phyloP scores from a whole-genome alignment of 2,113 vertebrate genomes.

The Agapornis roseicollis region DNA sequence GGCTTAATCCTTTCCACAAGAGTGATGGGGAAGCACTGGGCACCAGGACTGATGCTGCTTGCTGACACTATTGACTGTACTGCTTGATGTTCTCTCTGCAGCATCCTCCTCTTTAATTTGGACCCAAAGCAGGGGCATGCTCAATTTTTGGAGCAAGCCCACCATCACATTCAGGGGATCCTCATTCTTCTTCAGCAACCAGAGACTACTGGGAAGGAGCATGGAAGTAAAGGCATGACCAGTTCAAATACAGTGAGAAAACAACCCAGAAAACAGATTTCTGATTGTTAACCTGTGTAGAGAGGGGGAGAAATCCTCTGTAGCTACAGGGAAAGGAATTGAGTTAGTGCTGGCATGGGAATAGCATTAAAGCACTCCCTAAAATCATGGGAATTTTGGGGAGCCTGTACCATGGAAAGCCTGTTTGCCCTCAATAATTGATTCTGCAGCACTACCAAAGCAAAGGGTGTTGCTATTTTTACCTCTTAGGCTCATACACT shows the following conservation, averaged over 20 bases:
- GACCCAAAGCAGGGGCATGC: background rate
- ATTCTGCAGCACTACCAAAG: background rate
- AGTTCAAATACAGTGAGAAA: background rate
- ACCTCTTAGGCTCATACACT: background rate
- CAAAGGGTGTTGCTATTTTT: background rate
- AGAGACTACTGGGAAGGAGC: background rate
- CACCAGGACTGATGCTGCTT: background rate
- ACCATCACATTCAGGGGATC: slow-evolving; percentile 42
- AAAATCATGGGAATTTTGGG: background rate
- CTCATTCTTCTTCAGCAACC: slow-evolving; percentile 59
- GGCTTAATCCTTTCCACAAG: background rate
- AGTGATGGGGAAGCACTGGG: background rate
- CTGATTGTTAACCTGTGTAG: background rate
- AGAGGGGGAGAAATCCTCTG: background rate
- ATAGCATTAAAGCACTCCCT: background rate
- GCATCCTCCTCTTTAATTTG: slow-evolving; percentile 58
- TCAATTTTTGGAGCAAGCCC: slow-evolving; percentile 53
- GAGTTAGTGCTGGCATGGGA: background rate
- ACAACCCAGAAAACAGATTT: background rate
- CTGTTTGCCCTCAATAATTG: background rate
- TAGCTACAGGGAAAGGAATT: background rate
- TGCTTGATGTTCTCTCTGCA: background rate
- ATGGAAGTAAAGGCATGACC: background rate
- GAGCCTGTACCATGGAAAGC: background rate
- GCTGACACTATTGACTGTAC: background rate